Evolutionary conservation across 1,140 invertebrate genomes (phyloP).

Genomic region (Bombus cullumanus): DNA sequence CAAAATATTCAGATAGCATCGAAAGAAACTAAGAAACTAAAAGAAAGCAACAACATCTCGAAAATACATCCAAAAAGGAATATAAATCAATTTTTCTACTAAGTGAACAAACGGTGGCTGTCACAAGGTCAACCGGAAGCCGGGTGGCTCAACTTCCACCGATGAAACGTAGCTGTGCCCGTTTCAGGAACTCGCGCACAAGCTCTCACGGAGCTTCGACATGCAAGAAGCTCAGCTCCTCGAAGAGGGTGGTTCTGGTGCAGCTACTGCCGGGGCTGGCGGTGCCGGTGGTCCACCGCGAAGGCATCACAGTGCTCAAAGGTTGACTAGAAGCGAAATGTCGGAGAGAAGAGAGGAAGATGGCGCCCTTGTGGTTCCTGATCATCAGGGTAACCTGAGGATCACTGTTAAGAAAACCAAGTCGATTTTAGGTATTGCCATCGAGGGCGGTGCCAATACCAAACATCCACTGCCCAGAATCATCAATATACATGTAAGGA

Average conservation of each 20-base stretch:
- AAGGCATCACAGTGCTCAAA: conserved; percentile 79
- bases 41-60: not conserved
- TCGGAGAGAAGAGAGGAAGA: conserved; percentile 85
- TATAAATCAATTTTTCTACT: not conserved
- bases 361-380: conserved; percentile 88
- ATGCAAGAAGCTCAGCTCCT: conserved; percentile 92
- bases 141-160: not conserved
- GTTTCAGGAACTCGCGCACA: conserved; percentile 91
- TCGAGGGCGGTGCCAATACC: conserved; percentile 97
- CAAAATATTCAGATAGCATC: not conserved
- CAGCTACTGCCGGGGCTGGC: conserved; percentile 82
- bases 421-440: conserved; percentile 96
- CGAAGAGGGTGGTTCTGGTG: conserved; percentile 87
- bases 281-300: conserved; percentile 81
- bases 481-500: conserved; percentile 96
- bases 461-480: conserved; percentile 96
- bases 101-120: conserved; percentile 2
- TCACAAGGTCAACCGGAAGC: conserved; percentile 34
- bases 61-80: not conserved
- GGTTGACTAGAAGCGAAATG: conserved; percentile 78
- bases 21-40: not conserved
- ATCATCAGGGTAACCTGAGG: conserved; percentile 92
- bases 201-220: conserved; percentile 92
- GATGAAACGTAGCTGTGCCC: conserved; percentile 64
- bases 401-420: conserved; percentile 95